Evolutionary conservation across 2,797 vertebrate genomes (phyloP).

Genomic region (Gambusia yucatana): DNA sequence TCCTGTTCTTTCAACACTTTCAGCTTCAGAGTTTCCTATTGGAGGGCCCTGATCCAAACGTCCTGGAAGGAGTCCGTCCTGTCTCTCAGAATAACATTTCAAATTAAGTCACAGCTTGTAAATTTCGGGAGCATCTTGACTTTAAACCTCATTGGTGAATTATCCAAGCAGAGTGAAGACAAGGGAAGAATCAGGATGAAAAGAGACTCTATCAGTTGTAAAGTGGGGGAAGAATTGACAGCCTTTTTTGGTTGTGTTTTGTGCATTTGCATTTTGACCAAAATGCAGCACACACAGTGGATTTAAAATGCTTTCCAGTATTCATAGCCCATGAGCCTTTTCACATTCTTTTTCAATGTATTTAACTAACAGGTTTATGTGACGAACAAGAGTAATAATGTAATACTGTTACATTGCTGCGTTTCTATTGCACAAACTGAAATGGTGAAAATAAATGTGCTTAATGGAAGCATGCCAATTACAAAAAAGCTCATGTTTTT

Average conservation of each 20-base stretch:
- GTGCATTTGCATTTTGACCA: constrained; percentile 16
- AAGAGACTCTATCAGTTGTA: constrained; percentile 12
- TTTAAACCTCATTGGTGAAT: constrained; percentile 50
- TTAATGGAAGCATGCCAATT: no score
- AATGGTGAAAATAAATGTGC: no score
- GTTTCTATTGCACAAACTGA: no score
- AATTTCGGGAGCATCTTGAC: constrained; percentile 63
- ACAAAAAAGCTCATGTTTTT: no score
- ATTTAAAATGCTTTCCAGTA: background rate
- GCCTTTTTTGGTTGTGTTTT: constrained; percentile 25
- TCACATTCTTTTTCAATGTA: background rate
- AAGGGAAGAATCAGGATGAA: constrained; percentile 4
- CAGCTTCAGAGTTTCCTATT: constrained; percentile 49
- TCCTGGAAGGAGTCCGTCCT: constrained; percentile 45
- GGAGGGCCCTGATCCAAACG: constrained; percentile 42
- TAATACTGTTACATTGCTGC: no score
- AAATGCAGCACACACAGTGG: constrained; percentile 12
- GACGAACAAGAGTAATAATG: background rate
- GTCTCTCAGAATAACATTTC: constrained; percentile 63
- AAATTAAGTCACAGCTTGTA: constrained; percentile 71
- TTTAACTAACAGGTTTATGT: background rate
- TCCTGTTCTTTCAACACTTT: constrained; percentile 31
- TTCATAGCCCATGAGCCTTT: background rate
- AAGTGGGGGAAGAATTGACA: constrained; percentile 34
- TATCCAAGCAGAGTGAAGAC: constrained; percentile 42